phyloP scores from a whole-genome alignment of 2,113 vertebrate genomes.

The Tragulus kanchil region DNA sequence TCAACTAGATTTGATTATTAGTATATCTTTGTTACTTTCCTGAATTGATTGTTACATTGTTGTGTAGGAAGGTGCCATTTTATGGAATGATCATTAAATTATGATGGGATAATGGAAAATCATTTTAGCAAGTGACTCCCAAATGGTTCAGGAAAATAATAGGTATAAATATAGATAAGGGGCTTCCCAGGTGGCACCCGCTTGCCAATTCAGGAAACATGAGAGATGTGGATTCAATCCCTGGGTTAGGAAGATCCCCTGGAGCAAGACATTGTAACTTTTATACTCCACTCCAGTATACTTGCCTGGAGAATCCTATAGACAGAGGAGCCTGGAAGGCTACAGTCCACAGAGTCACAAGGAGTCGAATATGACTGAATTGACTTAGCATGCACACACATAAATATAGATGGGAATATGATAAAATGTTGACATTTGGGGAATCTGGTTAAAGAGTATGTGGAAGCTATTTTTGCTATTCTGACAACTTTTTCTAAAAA shows the following conservation, averaged over 20 bases:
- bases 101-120: not conserved
- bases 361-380: not conserved
- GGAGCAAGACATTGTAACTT: not conserved
- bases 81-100: not conserved
- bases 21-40: not conserved
- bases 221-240: not conserved
- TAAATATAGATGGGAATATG: not conserved
- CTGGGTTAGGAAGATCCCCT: not conserved
- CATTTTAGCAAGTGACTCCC: not conserved
- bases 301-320: not conserved
- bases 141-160: not conserved
- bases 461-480: not conserved
- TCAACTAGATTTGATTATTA: not conserved
- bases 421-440: not conserved
- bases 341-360: not conserved
- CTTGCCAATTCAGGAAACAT: not conserved
- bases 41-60: not conserved
- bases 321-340: not conserved
- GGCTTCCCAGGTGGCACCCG: not conserved
- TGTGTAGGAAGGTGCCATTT: not conserved
- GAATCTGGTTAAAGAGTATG: not conserved
- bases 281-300: not conserved
- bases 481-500: not conserved
- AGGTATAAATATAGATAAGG: not conserved
- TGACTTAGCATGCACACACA: not conserved